Base-by-base conservation (phyloP, 2,797 vertebrate genomes). In the Chelonia mydas region DNA sequence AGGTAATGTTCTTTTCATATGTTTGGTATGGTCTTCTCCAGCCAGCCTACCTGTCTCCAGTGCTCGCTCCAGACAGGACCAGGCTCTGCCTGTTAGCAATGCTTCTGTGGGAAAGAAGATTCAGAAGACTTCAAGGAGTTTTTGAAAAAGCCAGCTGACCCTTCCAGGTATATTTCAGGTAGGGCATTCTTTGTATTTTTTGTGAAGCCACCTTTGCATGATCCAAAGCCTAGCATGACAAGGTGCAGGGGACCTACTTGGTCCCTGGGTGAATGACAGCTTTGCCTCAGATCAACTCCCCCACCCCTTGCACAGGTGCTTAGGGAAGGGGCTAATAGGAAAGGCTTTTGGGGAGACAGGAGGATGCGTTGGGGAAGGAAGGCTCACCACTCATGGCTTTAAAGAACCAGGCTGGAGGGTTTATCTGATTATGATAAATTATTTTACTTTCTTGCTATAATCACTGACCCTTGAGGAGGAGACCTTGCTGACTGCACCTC, bases 31-130 rank as follows among this genome's bases (percentile, higher is more conserved):
- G 37, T 78, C 81, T 93, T 90, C 59, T 57, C 86, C 65, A 83
- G 74, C n/a, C 86, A 72, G 76, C 0, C 0, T 21, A 47, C 19
- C 78, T 84, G 28, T 49, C 0, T 0, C 23, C 10, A 65, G 11
- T 49, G 15, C 13, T 87, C 37, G 74, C 37, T 49, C 41, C 31
- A 41, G 4, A 13, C 31, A 15, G 31, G 49, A 27, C 11, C 0
- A 5, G 59, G 19, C 90, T 74, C 31, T 83, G 85, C 45, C 68
- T 89, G 80, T 82, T 65, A 90, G 23, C 68, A 89, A 59, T 1
- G 0, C 41, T 13, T 1, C 1, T 0, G 0, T 6, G 72, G 3
- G 11, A 86, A 68, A 3, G 41, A 49, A 95, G 45, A 10, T 6
- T 17, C 7, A 83, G 51, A 82, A 86, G 33, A 4, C 2, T 0